Evolutionary conservation across 2,113 vertebrate genomes (phyloP).

Genomic region (Toxotes chatareus): DNA sequence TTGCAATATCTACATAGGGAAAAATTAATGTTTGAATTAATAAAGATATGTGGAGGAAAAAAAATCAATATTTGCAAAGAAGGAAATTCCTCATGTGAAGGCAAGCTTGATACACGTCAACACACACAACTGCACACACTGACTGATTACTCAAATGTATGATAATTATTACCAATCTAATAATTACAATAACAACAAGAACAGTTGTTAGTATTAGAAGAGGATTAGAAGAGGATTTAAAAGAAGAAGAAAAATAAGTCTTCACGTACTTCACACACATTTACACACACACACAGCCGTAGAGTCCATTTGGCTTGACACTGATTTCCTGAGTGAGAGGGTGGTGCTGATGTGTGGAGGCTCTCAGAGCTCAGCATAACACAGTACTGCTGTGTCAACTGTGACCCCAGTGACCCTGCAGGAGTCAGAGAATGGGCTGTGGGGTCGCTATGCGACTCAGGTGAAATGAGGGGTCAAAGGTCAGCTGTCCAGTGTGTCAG

Average conservation of each 20-base stretch:
- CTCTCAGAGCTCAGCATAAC: constrained; percentile 79
- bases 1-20: constrained; percentile 56
- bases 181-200: not conserved
- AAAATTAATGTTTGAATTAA: constrained; percentile 68
- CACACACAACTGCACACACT: not conserved
- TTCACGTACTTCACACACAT: not conserved
- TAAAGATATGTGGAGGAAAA: constrained; percentile 33
- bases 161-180: not conserved
- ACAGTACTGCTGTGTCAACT: constrained; percentile 83
- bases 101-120: not conserved
- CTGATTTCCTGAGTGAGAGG: constrained; percentile 76
- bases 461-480: constrained; percentile 78
- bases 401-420: constrained; percentile 74
- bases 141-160: not conserved
- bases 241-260: not conserved
- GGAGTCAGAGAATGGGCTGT: constrained; percentile 67
- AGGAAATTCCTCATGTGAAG: constrained; percentile 42
- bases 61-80: constrained; percentile 53
- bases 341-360: constrained; percentile 68
- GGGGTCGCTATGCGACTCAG: constrained; percentile 70
- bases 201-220: not conserved
- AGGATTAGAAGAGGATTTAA: not conserved
- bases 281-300: constrained; percentile 8
- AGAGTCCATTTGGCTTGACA: constrained; percentile 66
- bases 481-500: constrained; percentile 83